Percentiles rank a stretch among this genome's conserved stretches.
Evolutionary conservation across 2,113 vertebrate species (phyloP).

Genomic region (Arizona elegans): DNA sequence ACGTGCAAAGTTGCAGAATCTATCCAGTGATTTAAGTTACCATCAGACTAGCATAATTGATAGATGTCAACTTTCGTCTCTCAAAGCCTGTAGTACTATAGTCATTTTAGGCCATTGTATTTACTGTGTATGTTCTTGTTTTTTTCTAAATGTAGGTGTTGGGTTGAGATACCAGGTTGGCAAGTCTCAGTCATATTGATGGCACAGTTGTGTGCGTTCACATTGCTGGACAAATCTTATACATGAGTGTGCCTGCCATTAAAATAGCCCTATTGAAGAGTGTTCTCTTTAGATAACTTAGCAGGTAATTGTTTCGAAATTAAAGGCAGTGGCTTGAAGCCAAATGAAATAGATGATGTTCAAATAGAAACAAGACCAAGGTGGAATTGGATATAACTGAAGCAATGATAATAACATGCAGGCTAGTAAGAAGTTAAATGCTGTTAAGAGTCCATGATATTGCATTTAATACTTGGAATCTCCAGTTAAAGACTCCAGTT

Average conservation of each 20-base stretch:
- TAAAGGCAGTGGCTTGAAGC: background rate
- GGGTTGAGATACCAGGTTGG: background rate
- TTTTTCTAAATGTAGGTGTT: background rate
- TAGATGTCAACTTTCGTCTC: background rate
- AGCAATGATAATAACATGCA: background rate
- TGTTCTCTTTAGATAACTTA: background rate
- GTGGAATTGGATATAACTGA: background rate
- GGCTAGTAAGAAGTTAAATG: background rate
- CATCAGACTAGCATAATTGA: background rate
- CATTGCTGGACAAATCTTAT: background rate
- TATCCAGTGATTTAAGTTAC: background rate
- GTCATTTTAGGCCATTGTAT: background rate
- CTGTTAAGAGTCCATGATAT: background rate
- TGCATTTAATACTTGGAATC: background rate
- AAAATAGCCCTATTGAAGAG: background rate
- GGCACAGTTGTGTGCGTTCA: background rate
- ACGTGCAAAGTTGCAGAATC: background rate
- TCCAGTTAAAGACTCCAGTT: background rate
- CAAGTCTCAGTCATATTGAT: background rate
- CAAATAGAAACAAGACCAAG: background rate
- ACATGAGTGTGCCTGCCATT: background rate
- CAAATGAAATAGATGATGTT: background rate
- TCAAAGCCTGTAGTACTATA: background rate
- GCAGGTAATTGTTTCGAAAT: background rate
- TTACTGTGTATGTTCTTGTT: background rate